A percentile compares a stretch with the other conserved stretches of the same genome.
phyloP scores from a whole-genome alignment of 2,888 invertebrate species.

The Myathropa florea region DNA sequence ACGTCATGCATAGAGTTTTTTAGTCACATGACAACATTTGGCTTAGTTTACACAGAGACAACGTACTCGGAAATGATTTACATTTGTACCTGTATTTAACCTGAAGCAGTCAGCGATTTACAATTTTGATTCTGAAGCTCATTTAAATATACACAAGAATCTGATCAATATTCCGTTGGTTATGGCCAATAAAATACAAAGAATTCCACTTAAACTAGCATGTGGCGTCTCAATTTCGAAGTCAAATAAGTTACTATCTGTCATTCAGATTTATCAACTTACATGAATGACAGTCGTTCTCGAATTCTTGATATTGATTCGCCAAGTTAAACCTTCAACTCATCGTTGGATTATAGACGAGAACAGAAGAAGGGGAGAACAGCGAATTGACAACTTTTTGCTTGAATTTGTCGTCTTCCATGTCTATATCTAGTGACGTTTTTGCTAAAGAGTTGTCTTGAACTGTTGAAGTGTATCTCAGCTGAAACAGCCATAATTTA shows the following conservation, averaged over 20 bases:
- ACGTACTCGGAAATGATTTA: neutral
- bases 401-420: too few species aligned
- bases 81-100: neutral
- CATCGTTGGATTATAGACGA: too few species aligned
- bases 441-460: too few species aligned
- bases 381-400: too few species aligned
- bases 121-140: neutral
- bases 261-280: neutral
- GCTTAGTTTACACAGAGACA: neutral
- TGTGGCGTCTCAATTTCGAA: neutral
- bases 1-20: neutral
- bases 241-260: neutral
- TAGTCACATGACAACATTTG: neutral
- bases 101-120: neutral
- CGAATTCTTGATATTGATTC: neutral
- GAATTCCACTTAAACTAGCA: neutral
- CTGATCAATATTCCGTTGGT: neutral
- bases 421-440: too few species aligned
- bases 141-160: neutral
- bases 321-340: neutral
- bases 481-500: too few species aligned
- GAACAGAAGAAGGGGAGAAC: too few species aligned
- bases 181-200: neutral
- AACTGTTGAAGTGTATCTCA: too few species aligned
- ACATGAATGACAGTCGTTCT: neutral